These are phyloP conservation scores for Hyppa rectilinea DNA, from an alignment of 2,888 invertebrate genomes.

Conservation along the genomic window DNA sequence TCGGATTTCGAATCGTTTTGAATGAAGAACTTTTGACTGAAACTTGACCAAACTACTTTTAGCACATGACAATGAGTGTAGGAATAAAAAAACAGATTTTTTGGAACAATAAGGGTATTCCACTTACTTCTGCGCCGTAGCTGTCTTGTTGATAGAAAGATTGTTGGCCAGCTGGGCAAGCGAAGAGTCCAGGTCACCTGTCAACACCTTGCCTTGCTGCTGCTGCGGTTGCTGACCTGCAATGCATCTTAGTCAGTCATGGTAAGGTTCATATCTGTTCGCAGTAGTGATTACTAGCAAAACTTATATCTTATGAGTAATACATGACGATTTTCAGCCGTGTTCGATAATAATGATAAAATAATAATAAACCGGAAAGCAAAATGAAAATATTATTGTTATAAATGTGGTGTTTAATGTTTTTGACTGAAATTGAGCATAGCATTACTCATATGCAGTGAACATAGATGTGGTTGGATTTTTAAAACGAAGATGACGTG, in stretches of 20 bases:
- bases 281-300: constrained; percentile 27
- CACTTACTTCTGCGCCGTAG: constrained; percentile 93
- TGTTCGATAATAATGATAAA: constrained; percentile 21
- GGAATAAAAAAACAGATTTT: constrained; percentile 49
- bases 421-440: constrained; percentile 24
- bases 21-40: constrained; percentile 61
- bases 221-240: constrained; percentile 83
- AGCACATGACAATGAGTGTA: constrained; percentile 70
- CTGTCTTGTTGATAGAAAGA: constrained; percentile 95
- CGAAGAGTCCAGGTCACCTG: constrained; percentile 98
- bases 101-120: neutral
- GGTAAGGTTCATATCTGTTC: constrained; percentile 33
- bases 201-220: constrained; percentile 94
- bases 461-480: constrained; percentile 28
- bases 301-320: constrained; percentile 22
- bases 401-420: constrained; percentile 43
- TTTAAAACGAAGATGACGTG: constrained; percentile 20
- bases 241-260: constrained; percentile 56
- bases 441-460: constrained; percentile 40
- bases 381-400: constrained; percentile 12
- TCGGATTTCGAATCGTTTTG: neutral
- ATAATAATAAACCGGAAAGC: constrained; percentile 45
- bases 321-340: constrained; percentile 25
- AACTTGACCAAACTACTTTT: constrained; percentile 72
- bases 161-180: constrained; percentile 98